Evolutionary conservation across 2,113 vertebrate species (phyloP).

Genomic region (Apodemus speciosus): DNA sequence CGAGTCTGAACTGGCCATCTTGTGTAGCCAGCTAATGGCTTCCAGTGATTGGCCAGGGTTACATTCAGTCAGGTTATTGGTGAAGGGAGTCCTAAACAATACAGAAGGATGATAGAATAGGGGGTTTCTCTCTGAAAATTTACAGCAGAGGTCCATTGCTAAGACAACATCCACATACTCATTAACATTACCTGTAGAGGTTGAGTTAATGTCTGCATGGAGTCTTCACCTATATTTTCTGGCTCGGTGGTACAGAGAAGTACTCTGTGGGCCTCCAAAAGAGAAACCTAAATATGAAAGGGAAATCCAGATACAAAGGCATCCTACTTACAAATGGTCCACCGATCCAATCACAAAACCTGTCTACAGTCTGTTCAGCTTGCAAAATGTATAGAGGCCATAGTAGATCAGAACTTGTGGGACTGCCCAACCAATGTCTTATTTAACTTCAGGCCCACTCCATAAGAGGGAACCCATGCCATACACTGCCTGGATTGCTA

Average conservation of each 20-base stretch:
- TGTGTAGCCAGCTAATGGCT: not conserved
- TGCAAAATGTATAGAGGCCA: not conserved
- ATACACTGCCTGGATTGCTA: too few relatives aligned
- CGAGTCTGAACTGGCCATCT: not conserved
- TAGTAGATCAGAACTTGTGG: not conserved
- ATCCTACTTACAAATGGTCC: too few relatives aligned
- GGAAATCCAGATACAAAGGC: too few relatives aligned
- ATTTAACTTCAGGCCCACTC: not conserved
- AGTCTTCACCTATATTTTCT: not conserved
- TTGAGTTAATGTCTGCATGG: not conserved
- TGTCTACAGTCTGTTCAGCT: too few relatives aligned
- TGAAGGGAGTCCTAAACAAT: not conserved
- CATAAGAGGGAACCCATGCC: too few relatives aligned
- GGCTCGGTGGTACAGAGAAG: not conserved
- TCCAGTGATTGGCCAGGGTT: not conserved
- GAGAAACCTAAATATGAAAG: not conserved
- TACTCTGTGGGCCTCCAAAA: not conserved
- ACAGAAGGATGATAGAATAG: not conserved
- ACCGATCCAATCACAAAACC: too few relatives aligned
- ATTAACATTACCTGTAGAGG: not conserved
- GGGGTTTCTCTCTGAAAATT: not conserved
- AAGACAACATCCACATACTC: not conserved
- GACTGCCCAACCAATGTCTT: not conserved
- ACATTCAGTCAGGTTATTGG: not conserved
- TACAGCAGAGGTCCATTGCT: not conserved